A percentile compares a stretch with the other conserved stretches of the same genome.
Conservation (phyloP, 2,888 invertebrate genomes). For the Hirtodrosophila confusa region DNA sequence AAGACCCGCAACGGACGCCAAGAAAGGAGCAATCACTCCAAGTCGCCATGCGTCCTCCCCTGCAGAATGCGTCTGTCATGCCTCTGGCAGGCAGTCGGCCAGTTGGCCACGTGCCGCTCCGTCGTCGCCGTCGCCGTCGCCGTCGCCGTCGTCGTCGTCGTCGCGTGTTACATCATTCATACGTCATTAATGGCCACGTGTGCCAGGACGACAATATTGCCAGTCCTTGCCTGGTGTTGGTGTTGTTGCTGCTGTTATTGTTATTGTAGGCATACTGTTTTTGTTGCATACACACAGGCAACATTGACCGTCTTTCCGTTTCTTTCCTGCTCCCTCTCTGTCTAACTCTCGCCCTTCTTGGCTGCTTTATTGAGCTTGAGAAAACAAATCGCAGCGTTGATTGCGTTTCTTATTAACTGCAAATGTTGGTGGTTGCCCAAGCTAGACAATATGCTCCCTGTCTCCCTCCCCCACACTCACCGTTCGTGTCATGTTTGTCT, state of each 20-base stretch:
- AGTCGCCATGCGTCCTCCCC: conserved; percentile 1
- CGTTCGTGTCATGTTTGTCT: conserved; percentile 72
- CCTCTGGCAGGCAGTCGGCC: conserved; percentile 56
- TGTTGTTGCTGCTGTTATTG: conserved; percentile 27
- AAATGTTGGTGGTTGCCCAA: conserved; percentile 59
- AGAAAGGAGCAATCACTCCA: conserved; percentile 62
- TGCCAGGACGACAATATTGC: conserved; percentile 51
- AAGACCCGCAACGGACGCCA: conserved; percentile 43
- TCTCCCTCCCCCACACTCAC: conserved; percentile 17
- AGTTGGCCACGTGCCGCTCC: conserved; percentile 70
- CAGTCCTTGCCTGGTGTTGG: conserved; percentile 13
- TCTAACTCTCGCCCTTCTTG: conserved; percentile 9
- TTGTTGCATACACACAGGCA: conserved; percentile 71
- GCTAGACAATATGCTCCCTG: conserved; percentile 73
- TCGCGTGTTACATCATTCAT: conserved; percentile 85
- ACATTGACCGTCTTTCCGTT: conserved; percentile 20
- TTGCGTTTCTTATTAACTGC: conserved; percentile 81
- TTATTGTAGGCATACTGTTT: conserved; percentile 73
- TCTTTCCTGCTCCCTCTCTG: not conserved
- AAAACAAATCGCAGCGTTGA: conserved; percentile 82
- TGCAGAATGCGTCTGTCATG: conserved; percentile 61
- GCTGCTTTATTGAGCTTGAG: conserved; percentile 72
- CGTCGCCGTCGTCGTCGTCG: conserved; percentile 26
- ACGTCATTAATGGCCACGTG: conserved; percentile 85
- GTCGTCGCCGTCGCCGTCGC: conserved; percentile 6